Conservation (phyloP, 2,113 vertebrate species). For the Petrocephalus microphthalmus region DNA sequence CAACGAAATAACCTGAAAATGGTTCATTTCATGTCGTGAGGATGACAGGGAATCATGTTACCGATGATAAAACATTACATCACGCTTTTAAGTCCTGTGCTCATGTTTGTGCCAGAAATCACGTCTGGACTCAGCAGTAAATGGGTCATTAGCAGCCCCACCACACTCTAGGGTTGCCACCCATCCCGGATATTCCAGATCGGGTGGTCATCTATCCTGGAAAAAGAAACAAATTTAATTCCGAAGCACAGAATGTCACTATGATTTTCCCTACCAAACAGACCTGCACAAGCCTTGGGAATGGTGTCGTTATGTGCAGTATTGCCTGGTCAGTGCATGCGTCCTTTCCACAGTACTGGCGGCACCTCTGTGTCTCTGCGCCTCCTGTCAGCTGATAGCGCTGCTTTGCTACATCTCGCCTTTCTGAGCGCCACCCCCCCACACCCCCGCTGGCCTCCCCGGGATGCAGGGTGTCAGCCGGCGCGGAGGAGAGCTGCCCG, state of each 20-base stretch:
- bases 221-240: background rate
- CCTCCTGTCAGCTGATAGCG: constrained; percentile 38
- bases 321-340: background rate
- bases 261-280: background rate
- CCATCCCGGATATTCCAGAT: background rate
- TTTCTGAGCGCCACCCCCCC: constrained; percentile 61
- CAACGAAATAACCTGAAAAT: background rate
- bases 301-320: background rate
- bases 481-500: constrained; percentile 94
- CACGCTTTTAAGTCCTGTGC: background rate
- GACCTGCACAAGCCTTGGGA: background rate
- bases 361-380: constrained; percentile 42
- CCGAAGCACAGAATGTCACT: background rate
- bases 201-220: background rate
- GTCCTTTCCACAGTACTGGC: background rate
- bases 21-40: background rate
- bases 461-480: constrained; percentile 99
- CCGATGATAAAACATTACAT: background rate
- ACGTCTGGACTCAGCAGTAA: background rate
- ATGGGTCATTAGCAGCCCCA: background rate
- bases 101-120: background rate
- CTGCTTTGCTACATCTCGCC: constrained; percentile 63
- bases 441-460: constrained; percentile 61
- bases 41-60: background rate
- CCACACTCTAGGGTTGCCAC: background rate